Conservation (phyloP, 2,888 invertebrate species). For the Xiphydria camelus region DNA sequence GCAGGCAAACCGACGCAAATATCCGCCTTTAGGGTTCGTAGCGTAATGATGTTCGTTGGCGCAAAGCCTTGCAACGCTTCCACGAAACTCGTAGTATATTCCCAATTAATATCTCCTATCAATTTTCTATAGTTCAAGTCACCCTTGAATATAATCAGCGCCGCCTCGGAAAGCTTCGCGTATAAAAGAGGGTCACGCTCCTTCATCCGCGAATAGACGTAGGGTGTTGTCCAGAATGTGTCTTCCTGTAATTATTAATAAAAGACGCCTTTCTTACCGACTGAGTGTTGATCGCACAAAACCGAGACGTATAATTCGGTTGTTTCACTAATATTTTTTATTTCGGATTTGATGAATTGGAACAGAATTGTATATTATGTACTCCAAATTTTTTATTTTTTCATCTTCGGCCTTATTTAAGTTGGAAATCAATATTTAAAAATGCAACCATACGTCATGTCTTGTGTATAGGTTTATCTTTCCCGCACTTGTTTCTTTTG, state of each 20-base stretch:
- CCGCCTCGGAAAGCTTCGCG: constrained; percentile 67
- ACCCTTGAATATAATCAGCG: constrained; percentile 83
- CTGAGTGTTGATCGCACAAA: too few species aligned
- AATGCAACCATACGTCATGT: too few species aligned
- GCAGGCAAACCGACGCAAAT: constrained; percentile 75
- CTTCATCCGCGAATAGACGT: constrained; percentile 79
- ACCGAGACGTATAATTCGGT: too few species aligned
- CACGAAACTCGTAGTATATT: constrained; percentile 68
- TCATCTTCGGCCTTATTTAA: too few species aligned
- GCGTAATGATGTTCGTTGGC: constrained; percentile 78
- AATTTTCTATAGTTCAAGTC: constrained; percentile 96
- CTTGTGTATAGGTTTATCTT: too few species aligned
- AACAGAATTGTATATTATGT: too few species aligned
- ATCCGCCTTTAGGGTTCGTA: constrained; percentile 91
- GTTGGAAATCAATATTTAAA: too few species aligned
- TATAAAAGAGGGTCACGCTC: constrained; percentile 70
- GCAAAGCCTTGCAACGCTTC: constrained; percentile 74
- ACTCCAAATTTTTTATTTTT: too few species aligned
- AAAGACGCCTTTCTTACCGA: too few species aligned
- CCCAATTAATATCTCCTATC: constrained; percentile 84
- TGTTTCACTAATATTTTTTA: too few species aligned
- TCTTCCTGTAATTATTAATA: constrained; percentile 65
- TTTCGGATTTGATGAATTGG: too few species aligned
- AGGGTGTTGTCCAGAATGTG: constrained; percentile 87
- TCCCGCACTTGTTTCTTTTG: too few species aligned